phyloP scores from a whole-genome alignment of 2,888 invertebrate species.

The Scaeva pyrastri region DNA sequence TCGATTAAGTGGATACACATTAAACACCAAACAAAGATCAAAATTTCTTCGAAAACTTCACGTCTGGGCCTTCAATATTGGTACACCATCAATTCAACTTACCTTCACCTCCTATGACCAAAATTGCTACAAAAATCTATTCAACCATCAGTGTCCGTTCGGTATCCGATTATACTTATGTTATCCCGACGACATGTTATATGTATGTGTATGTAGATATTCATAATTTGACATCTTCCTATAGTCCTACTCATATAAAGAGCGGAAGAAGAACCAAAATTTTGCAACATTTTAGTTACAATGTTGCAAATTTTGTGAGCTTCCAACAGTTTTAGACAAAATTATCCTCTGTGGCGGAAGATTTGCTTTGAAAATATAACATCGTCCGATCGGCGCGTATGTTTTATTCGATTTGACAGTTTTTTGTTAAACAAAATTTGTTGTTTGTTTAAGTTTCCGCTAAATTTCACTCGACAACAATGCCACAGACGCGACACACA shows the following conservation, averaged over 20 bases:
- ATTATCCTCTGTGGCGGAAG: constrained; percentile 59
- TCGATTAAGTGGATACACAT: constrained; percentile 74
- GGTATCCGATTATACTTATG: constrained; percentile 41
- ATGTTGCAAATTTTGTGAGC: constrained; percentile 57
- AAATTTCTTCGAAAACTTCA: constrained; percentile 21
- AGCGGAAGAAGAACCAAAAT: neutral
- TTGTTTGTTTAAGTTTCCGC: constrained; percentile 55
- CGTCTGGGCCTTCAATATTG: neutral
- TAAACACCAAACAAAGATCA: constrained; percentile 64
- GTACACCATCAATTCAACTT: neutral
- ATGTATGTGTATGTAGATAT: neutral
- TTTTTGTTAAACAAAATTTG: constrained; percentile 44
- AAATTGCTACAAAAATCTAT: constrained; percentile 43
- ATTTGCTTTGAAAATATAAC: constrained; percentile 37
- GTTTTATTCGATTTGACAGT: constrained; percentile 60
- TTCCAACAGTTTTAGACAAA: constrained; percentile 47
- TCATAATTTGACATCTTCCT: constrained; percentile 11
- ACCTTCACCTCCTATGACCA: constrained; percentile 1
- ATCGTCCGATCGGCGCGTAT: constrained; percentile 3
- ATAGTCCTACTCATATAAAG: neutral
- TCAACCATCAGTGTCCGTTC: constrained; percentile 47
- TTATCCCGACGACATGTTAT: neutral
- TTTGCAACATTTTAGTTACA: constrained; percentile 57
- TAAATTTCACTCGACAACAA: constrained; percentile 53
- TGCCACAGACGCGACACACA: too few species aligned